phyloP scores from a whole-genome alignment of 2,888 invertebrate species.

The Drosophila emarginata region DNA sequence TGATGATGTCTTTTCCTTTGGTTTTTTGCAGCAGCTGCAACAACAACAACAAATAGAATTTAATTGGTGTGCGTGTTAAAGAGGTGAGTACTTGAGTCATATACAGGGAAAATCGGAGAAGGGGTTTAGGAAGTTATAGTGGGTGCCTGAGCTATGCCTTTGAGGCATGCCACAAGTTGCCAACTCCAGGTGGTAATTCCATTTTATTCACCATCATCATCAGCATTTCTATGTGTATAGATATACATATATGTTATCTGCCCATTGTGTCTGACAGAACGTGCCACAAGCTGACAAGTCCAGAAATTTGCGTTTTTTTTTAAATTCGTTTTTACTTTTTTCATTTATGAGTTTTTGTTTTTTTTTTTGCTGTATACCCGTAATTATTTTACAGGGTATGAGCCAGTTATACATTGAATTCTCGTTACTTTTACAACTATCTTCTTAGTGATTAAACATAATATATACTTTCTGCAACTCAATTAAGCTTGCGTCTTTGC shows the following conservation, averaged over 20 bases:
- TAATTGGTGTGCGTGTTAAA: conserved; percentile 66
- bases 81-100: conserved; percentile 45
- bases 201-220: conserved; percentile 6
- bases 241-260: conserved; percentile 16
- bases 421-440: not conserved
- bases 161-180: conserved; percentile 74
- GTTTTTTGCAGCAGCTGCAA: conserved; percentile 25
- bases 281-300: conserved; percentile 35
- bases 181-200: conserved; percentile 16
- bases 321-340: not conserved
- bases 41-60: conserved; percentile 35
- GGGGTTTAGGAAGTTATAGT: not conserved
- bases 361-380: not conserved
- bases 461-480: too few relatives aligned
- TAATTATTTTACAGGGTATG: conserved; percentile 3
- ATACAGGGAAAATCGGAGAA: not conserved
- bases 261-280: conserved; percentile 27
- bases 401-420: not conserved
- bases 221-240: not conserved
- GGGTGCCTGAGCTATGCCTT: conserved; percentile 40
- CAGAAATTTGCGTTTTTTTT: conserved; percentile 17
- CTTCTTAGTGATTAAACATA: too few relatives aligned
- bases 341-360: not conserved
- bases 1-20: conserved; percentile 24
- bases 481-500: too few relatives aligned